Base-by-base conservation (phyloP, 2,113 vertebrate genomes). In the Notothenia coriiceps region DNA sequence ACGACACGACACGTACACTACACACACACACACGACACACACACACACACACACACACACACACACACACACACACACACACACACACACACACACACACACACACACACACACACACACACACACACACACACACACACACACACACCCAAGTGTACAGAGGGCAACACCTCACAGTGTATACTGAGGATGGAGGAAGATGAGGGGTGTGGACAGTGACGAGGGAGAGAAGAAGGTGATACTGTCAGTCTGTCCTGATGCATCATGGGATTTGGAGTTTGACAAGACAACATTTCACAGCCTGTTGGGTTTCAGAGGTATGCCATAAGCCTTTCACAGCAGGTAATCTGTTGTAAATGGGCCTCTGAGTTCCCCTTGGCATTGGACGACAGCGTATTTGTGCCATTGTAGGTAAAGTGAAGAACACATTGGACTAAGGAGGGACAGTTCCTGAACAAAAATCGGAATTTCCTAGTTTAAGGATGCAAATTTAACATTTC, bases 331-430 rank as follows among this genome's bases (percentile, higher is more conserved):
- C 67, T 77, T 75, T 20, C 2, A 2, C 74, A 60, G 50, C 55
- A 71, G 51, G 54, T 88, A 88, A 92, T 90, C 74, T 90, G 68
- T 81, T 85, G 80, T 86, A 92, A 84, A 91, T 91, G 89, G 89
- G 83, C 66, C 49, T 59, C 33, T 77, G 71, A 49, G 71, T 79
- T 88, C 67, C 61, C 10, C 13, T 77, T 70, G n/a, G 74, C 54
- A 71, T 22, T 75, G 73, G 52, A 47, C 35, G 7, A 40, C 35
- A 40, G 7, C 35, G 6, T 40, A 40, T 40, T 40, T 40, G 35
- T 6, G 35, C 35, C 35, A 40, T 40, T 35, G 35, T 35, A 6
- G 35, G 5, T 35, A 5, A 35, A 6, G 1, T 35, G 6, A 35
- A 35, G 25, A 35, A 6, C 6, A 35, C 3, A 6, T 22, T 22